Evolutionary conservation across 2,113 vertebrate species (phyloP), one percentile per base, ranked within the genome.

Genomic region (Emberiza fucata): DNA sequence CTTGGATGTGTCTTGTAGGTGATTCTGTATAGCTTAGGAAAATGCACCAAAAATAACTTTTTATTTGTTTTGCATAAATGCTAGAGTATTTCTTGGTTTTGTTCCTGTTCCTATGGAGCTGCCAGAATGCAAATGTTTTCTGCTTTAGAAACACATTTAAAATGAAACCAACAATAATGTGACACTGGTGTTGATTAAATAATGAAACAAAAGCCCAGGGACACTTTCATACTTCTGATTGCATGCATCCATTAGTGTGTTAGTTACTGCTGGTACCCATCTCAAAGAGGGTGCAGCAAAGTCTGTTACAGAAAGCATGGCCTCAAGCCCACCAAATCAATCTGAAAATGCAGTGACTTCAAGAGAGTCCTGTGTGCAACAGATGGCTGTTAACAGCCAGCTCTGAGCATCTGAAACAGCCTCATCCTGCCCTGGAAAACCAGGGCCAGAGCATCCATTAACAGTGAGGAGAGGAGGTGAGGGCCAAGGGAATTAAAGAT

Each of bases 401-500:
- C 11, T 76, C 51, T 57, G 44, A 86, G 73, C 12, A 4, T 48
- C 5, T 69, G 75, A 87, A 95, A 78, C 40, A 87, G 57, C 63
- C 84, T 95, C 89, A 72, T 85, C 71, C 47, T 82, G 15, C 76
- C 69, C 31, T 65, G 14, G 0, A 81, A 86, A 82, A 65, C 3
- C 2, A 82, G 57, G 44, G 53, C 66, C 84, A 85, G 65, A 92
- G 57, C 53, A 79, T 92, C 77, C 84, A 87, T 91, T 89, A 95
- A 72, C 3, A 1, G 60, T 3, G 50, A 76, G 65, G 33, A 90
- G 61, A 70, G 57, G 56, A 92, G 39, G 60, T 5, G 31, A 94
- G 45, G 6, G 48, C n/a, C 66, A 72, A 37, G 54, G 66, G 73
- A 94, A 94, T 87, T 92, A 72, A 79, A 94, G 72, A 95, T 92